A percentile compares a stretch with the other conserved stretches of the same genome.
Conservation (phyloP, 1,140 invertebrate species). For the Caenorhabditis tropicalis region DNA sequence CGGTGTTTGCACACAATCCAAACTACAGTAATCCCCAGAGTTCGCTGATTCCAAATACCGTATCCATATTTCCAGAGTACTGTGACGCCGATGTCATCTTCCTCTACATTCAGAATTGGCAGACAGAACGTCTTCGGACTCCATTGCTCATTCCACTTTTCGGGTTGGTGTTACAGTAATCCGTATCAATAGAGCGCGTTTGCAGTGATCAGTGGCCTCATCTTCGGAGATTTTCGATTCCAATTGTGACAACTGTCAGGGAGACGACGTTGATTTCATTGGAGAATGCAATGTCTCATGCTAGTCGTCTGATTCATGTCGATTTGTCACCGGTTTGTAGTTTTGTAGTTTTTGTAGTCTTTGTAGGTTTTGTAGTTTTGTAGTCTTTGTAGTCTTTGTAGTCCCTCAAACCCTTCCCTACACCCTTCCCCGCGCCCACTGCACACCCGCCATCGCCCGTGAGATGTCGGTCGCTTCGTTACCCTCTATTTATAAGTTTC, state of each 20-base stretch:
- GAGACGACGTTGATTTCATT: neutral
- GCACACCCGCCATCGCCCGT: too few relatives aligned
- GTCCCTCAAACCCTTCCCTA: too few relatives aligned
- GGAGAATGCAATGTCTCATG: conserved; percentile 16
- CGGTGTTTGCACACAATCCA: too few relatives aligned
- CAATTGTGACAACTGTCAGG: neutral
- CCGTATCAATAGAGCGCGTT: neutral
- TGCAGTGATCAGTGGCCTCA: conserved; percentile 29
- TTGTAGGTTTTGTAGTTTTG: too few relatives aligned
- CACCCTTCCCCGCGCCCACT: too few relatives aligned
- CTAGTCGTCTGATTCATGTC: neutral
- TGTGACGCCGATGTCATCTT: conserved; percentile 44
- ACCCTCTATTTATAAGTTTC: too few relatives aligned
- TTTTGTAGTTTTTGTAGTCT: too few relatives aligned
- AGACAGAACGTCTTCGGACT: neutral
- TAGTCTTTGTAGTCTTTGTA: too few relatives aligned
- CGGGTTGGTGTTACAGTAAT: neutral
- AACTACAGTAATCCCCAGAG: neutral
- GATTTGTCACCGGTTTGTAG: neutral
- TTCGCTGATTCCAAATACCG: neutral
- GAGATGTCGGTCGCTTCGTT: too few relatives aligned
- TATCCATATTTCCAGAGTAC: neutral
- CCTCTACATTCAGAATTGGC: conserved; percentile 40
- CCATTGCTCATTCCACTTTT: conserved; percentile 15
- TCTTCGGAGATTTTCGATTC: conserved; percentile 17